Conservation (phyloP, 2,888 invertebrate species). For the Drosophila barbarae region DNA sequence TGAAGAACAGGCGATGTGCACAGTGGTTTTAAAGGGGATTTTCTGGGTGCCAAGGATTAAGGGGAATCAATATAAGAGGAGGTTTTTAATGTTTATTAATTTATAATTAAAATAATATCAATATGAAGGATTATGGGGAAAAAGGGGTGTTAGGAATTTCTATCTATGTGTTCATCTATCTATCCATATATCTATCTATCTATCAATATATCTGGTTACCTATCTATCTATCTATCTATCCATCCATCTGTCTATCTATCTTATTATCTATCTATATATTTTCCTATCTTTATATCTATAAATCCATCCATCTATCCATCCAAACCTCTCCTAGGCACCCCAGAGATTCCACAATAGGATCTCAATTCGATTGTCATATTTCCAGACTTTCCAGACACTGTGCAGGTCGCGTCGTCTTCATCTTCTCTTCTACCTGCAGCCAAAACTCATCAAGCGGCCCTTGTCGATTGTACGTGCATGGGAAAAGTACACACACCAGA, state of each 20-base stretch:
- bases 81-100: not conserved
- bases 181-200: not conserved
- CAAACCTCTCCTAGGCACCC: too few relatives aligned
- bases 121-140: too few relatives aligned
- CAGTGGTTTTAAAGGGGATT: constrained; percentile 47
- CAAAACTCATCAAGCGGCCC: constrained; percentile 73
- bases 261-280: not conserved
- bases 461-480: constrained; percentile 76
- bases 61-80: not conserved
- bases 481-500: constrained; percentile 76
- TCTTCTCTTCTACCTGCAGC: constrained; percentile 72
- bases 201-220: not conserved
- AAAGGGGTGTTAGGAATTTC: too few relatives aligned
- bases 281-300: too few relatives aligned
- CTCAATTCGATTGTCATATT: not conserved
- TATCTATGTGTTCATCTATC: not conserved
- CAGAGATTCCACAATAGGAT: not conserved
- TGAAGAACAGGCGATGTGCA: constrained; percentile 65
- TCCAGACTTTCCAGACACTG: constrained; percentile 41
- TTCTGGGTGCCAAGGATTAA: not conserved
- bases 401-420: constrained; percentile 51
- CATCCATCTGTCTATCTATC: too few relatives aligned
- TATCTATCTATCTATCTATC: not conserved
- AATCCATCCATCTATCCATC: too few relatives aligned
- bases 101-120: too few relatives aligned